These are phyloP conservation scores for Melitaea athalia DNA, from an alignment of 2,888 invertebrate genomes.

Conservation along the genomic window DNA sequence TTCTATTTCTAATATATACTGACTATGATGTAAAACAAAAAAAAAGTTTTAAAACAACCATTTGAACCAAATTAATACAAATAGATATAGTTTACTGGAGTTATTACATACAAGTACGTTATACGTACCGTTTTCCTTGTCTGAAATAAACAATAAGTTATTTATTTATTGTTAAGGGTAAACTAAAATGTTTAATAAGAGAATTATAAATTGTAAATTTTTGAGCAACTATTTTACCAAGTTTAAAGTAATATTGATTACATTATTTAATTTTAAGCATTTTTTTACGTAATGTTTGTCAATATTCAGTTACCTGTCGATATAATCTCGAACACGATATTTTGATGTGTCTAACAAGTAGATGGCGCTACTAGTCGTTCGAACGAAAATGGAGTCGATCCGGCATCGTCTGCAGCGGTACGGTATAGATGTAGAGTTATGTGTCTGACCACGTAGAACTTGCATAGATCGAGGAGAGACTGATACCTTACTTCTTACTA, in stretches of 20 bases:
- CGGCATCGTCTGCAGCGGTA: slow-evolving; percentile 51
- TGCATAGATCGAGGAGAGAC: slow-evolving; percentile 39
- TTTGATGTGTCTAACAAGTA: slow-evolving; percentile 51
- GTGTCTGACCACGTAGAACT: slow-evolving; percentile 47
- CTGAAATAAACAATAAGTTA: slow-evolving; percentile 10
- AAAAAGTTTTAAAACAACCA: background rate
- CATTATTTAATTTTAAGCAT: background rate
- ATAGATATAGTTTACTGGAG: background rate
- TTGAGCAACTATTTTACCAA: too few relatives aligned
- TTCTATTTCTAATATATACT: slow-evolving; percentile 51
- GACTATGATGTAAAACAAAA: slow-evolving; percentile 43
- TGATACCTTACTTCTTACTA: slow-evolving; percentile 44
- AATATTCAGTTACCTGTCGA: slow-evolving; percentile 47
- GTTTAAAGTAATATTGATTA: too few relatives aligned
- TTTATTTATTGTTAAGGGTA: background rate
- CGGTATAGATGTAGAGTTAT: slow-evolving; percentile 45
- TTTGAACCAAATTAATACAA: too few relatives aligned
- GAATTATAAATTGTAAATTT: too few relatives aligned
- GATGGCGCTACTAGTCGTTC: slow-evolving; percentile 45
- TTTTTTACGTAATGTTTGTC: background rate
- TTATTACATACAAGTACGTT: background rate
- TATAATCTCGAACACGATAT: slow-evolving; percentile 45
- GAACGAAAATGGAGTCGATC: slow-evolving; percentile 44
- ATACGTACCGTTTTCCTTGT: slow-evolving; percentile 30
- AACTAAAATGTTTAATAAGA: too few relatives aligned